Percentiles rank a stretch among this genome's conserved stretches.
Evolutionary conservation across 2,888 invertebrate genomes (phyloP).

Genomic region (Drosophila neutralis): DNA sequence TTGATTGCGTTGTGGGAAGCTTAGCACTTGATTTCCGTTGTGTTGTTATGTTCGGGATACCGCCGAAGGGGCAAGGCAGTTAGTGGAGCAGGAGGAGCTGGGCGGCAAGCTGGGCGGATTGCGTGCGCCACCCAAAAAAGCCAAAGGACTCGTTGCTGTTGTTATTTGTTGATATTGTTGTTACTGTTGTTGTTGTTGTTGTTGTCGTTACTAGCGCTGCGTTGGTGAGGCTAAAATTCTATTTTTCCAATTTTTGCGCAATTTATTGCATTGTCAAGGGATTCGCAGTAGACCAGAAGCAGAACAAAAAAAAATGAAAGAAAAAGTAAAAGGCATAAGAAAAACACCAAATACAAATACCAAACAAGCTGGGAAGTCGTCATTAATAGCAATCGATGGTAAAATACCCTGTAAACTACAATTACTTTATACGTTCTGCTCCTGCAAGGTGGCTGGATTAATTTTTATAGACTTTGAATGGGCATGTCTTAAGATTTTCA

Average conservation of each 20-base stretch:
- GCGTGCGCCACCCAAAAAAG: conserved; percentile 69
- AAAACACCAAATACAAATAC: conserved; percentile 79
- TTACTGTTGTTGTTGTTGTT: conserved; percentile 29
- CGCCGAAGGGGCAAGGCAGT: conserved; percentile 33
- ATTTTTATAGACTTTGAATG: neutral
- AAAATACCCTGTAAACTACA: conserved; percentile 27
- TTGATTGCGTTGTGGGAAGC: conserved; percentile 82
- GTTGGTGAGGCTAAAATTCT: conserved; percentile 78
- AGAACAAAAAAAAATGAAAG: conserved; percentile 37
- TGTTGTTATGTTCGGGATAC: conserved; percentile 52
- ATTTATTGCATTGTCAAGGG: conserved; percentile 81
- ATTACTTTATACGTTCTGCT: neutral
- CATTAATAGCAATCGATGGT: neutral
- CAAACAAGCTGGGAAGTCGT: conserved; percentile 52
- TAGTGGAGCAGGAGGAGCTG: conserved; percentile 25
- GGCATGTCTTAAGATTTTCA: neutral
- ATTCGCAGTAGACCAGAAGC: conserved; percentile 53
- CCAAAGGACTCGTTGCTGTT: conserved; percentile 54
- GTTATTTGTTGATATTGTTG: conserved; percentile 27
- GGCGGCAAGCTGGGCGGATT: conserved; percentile 40
- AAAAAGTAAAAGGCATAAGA: conserved; percentile 67
- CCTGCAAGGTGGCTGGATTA: neutral
- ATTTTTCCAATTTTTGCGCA: conserved; percentile 81
- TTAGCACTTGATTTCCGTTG: conserved; percentile 82
- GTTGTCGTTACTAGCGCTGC: conserved; percentile 68